Conservation (phyloP, 64 coral and sea anemone genomes). For the Platygyra sinensis region DNA sequence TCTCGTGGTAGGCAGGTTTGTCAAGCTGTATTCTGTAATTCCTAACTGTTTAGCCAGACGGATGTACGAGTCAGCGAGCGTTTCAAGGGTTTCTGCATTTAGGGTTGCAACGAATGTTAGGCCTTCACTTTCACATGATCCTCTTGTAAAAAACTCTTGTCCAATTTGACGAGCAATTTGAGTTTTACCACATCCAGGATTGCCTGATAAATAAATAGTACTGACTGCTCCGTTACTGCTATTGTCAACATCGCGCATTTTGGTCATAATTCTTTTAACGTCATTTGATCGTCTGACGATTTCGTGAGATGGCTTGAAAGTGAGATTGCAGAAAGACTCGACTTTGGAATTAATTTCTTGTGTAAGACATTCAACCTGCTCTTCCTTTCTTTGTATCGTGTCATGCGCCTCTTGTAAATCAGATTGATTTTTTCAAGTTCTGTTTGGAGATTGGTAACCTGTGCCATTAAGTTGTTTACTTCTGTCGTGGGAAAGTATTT, state of each 20-base stretch:
- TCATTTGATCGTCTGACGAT: not conserved
- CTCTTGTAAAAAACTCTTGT: not conserved
- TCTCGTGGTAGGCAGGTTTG: not conserved
- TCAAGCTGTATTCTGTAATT: not conserved
- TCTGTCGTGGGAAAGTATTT: slow-evolving; percentile 4
- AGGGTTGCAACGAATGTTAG: not conserved
- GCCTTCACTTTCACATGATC: not conserved
- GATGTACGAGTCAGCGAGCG: slow-evolving; percentile 1
- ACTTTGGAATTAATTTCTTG: not conserved
- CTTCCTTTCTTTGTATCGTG: not conserved
- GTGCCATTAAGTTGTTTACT: not conserved
- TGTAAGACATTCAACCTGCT: not conserved
- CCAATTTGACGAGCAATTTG: slow-evolving; percentile 37
- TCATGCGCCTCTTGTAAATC: not conserved
- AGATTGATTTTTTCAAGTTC: not conserved
- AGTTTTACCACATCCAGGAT: slow-evolving; percentile 57
- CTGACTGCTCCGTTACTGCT: slow-evolving; percentile 8
- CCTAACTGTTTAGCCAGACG: not conserved
- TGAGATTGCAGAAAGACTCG: slow-evolving; percentile 17
- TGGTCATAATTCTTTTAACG: not conserved
- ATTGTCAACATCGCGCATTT: not conserved
- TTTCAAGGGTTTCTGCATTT: slow-evolving; percentile 2
- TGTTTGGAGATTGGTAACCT: not conserved
- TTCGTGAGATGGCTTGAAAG: not conserved
- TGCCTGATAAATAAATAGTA: slow-evolving; percentile 51